Base-by-base conservation (phyloP, 2,888 invertebrate genomes). In the Hanleya hanleyi region DNA sequence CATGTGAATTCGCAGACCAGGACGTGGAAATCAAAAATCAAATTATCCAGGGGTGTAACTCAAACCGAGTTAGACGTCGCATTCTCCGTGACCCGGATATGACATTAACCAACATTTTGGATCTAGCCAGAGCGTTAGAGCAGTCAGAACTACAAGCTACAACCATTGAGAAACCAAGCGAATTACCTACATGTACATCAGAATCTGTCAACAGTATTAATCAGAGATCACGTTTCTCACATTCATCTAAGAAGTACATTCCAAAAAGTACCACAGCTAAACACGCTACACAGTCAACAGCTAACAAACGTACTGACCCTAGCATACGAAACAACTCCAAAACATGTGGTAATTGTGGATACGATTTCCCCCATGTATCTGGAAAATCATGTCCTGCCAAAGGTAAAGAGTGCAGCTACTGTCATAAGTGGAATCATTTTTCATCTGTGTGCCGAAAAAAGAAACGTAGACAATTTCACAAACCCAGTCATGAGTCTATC, bases 21-120 rank as follows among this genome's bases (percentile, higher is more conserved):
- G 61, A 57, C 9, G 32, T 37, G 3, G 78, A 78, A 71, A 70
- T 77, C 7, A 77, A 73, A 37, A 66, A 41, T 29, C 70, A 74
- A 26, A 64, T 78, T 15, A 71, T 76, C 22, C 74, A 74, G 61
- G 69, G 70, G 6, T 73, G 76, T 50, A 26, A 12, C 5, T 76
- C 77, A 41, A 61, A 51, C 33, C 50, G 51, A 57, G 67, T 77
- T 12, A 5, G 76, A 49, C n/a, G 33, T 22, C 65, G 66, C 12
- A 57, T 50, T 5, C 57, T 76, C 4, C 29, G 67, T 35, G 65
- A 70, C 18, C 64, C 69, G 4, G 70, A 68, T 0, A 72, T 67
- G 18, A 38, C 73, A n/a, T 41, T 77, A 3, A 6, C 35, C 4
- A 50, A 69, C 26, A 22, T 69, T 18, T 36, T 71, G 22, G 57